Evolutionary conservation across 2,113 vertebrate genomes (phyloP).

Genomic region (Cricetomys ansorgei): DNA sequence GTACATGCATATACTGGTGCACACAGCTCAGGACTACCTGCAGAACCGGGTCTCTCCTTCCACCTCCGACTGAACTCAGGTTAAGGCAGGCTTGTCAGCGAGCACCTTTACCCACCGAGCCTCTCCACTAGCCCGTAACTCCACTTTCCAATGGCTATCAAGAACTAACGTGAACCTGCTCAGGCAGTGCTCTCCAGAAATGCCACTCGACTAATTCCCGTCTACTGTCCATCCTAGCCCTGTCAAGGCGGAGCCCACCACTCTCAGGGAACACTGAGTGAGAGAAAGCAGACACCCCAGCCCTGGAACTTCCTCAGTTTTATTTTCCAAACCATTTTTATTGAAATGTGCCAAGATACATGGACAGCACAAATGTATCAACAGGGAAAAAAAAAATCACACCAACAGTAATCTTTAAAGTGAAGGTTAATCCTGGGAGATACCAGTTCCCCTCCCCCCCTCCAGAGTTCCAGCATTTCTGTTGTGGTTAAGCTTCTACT

Average conservation of each 20-base stretch:
- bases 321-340: conserved; percentile 85
- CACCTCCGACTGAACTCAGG: background rate
- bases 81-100: background rate
- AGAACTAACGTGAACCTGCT: background rate
- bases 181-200: background rate
- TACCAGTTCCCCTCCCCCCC: conserved; percentile 73
- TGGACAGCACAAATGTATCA: conserved; percentile 80
- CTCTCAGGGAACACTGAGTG: background rate
- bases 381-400: conserved; percentile 79
- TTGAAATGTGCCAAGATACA: conserved; percentile 85
- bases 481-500: conserved; percentile 81
- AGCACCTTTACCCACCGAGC: background rate
- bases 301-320: background rate
- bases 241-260: background rate
- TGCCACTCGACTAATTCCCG: too few species aligned
- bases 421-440: conserved; percentile 79
- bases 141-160: background rate
- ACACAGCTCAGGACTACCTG: background rate
- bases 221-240: too few species aligned
- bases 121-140: background rate
- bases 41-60: background rate
- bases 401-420: conserved; percentile 82
- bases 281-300: background rate
- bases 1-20: background rate
- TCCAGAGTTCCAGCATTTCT: conserved; percentile 73